Base-by-base conservation (phyloP, 2,113 vertebrate species). In the Megaptera novaeangliae region DNA sequence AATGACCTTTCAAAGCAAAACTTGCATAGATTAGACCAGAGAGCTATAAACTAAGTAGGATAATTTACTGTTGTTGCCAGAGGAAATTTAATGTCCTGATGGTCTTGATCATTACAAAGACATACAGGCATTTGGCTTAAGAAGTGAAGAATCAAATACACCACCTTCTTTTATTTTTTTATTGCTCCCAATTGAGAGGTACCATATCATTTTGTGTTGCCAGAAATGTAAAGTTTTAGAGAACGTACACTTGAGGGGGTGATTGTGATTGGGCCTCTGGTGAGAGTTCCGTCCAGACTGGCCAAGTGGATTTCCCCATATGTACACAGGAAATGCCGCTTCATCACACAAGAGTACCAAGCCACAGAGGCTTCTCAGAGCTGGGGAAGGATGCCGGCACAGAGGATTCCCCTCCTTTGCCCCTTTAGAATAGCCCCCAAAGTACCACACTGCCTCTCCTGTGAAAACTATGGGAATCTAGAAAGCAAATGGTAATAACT, bases 1-100 rank as follows among this genome's bases (percentile, higher is more conserved):
- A 96, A 83, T 57, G 55, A 69, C 2, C 25, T 96, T 89, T 89
- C 46, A 97, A 94, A 94, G 49, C 12, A 95, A 13, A 91, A 64
- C n/a, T 74, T 63, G 2, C n/a, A 75, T 21, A 88, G 31, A 88
- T 91, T 72, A 95, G 52, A 78, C n/a, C 57, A 90, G 64, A 81
- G 21, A 84, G 64, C 21, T 59, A 59, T 89, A 83, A 81, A 55
- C 25, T 57, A 91, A 29, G 27, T 64, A 59, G 34, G 31, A 29
- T 49, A 72, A 83, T 63, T 83, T 97, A 81, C 7, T 83, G 64
- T 20, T 77, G 39, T 87, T 93, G 61, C 18, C 87, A 29, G 6
- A 46, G 59, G 44, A 91, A 74, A 82, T 64, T 63, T 74, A 93
- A 91, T 44, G 34, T 34, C 44, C 57, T 12, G n/a, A 61, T 52